phyloP scores from a whole-genome alignment of 2,113 vertebrate genomes.

The Bufo bufo region DNA sequence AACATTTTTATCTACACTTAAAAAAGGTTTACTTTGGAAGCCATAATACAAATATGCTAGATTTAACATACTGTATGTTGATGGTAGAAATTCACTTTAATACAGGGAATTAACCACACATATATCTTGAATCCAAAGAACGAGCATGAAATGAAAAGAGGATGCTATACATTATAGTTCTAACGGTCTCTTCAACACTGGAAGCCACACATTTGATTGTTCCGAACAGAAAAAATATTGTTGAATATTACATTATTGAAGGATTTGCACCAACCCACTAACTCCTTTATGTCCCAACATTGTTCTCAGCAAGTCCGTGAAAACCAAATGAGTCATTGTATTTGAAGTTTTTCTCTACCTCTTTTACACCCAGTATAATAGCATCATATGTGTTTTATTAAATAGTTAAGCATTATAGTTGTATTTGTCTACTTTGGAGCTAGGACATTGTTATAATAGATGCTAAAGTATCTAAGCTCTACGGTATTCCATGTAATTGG shows the following conservation, averaged over 20 bases:
- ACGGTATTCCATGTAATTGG: not conserved
- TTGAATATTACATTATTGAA: not conserved
- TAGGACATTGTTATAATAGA: slow-evolving; percentile 5
- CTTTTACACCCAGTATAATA: not conserved
- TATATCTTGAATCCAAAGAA: not conserved
- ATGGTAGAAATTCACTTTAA: too few species aligned
- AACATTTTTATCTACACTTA: too few species aligned
- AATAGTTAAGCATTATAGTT: not conserved
- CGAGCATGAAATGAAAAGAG: too few species aligned
- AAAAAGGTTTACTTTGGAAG: too few species aligned
- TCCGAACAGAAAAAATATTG: not conserved
- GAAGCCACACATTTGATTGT: not conserved
- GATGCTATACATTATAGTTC: not conserved
- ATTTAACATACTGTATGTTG: too few species aligned
- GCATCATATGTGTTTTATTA: not conserved
- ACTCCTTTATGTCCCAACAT: not conserved
- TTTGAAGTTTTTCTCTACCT: not conserved
- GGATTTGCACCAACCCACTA: not conserved
- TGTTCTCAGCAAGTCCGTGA: not conserved
- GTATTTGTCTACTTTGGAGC: not conserved
- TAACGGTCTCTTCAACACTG: not conserved
- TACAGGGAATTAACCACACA: too few species aligned
- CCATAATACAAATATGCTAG: too few species aligned
- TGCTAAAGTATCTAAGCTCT: not conserved
- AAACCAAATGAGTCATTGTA: not conserved